Base-by-base conservation (phyloP, 2,113 vertebrate genomes). In the Ctenomys sociabilis region DNA sequence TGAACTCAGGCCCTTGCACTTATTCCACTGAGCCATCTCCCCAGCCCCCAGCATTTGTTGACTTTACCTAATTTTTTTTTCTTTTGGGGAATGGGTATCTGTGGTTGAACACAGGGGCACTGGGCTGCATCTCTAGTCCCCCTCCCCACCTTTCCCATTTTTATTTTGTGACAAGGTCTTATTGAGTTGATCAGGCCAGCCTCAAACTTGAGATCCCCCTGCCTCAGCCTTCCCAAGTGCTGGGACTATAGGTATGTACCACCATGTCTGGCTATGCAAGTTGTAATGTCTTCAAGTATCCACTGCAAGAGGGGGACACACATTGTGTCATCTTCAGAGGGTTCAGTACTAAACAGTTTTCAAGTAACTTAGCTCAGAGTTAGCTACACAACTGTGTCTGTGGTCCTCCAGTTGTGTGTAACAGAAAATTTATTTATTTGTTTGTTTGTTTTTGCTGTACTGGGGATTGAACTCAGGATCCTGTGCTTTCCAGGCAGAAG, bases 251-350 rank as follows among this genome's bases (percentile, higher is more conserved):
- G 26, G 13, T 32, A 26, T 78, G 75, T 2, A 49, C 75, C 43
- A 78, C 28, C 43, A 49, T 49, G 40, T 32, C 43, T 61, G 57
- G 54, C 8, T 85, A 70, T 66, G 30, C 73, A 88, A 83, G 94
- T 90, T 75, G 78, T 91, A 70, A 63, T 93, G 30, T 92, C 52
- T 84, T 81, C 37, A 81, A 77, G 16, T 35, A 40, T 94, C 75
- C 30, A 1, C 80, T 94, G 40, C 81, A 64, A 88, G 70, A 91
- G 59, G 54, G 37, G 24, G 66, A 13, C 35, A 61, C 37, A 52
- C 26, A 66, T 4, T 17, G 3, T 35, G 49, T 68, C n/a, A 94
- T 73, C 66, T 88, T 83, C 77, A 68, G n/a, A 73, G 54, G 32
- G 2, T 26, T 89, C 66, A 40, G 7, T 35, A 22, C 12, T 89